Evolutionary conservation across 2,888 invertebrate species (phyloP), one percentile per base, ranked within the genome.

Genomic region (Xanthostigma xanthostigma): DNA sequence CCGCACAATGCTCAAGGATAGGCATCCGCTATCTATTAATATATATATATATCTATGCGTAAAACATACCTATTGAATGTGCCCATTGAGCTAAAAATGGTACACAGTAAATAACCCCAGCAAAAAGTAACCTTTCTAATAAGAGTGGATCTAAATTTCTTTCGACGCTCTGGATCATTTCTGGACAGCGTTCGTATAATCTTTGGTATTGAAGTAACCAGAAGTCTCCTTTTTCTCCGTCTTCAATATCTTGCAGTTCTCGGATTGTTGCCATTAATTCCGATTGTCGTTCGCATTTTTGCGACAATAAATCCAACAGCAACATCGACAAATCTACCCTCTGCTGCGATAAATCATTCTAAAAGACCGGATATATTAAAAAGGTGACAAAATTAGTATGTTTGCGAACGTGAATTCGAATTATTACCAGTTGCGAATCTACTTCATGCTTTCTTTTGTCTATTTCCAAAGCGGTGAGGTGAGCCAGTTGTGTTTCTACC

Each of bases 131-230:
- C 11, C 36, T 27, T 14, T 46, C 34, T 46, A 46, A 40, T 14
- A 46, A 46, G 33, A 35, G 35, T 34, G 46, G 41, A 8, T 46
- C 41, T 8, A 46, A 34, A 46, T 46, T 46, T 13, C 45, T 35
- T 17, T 46, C 41, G 6, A 41, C n/a, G n/a, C 35, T 40, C 9
- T 46, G 12, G 1, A 46, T 14, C 8, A 46, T 11, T 41, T 46
- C 34, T 13, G 46, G 46, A 37, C 82, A 76, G 34, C 77, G 76
- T 61, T 90, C 86, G 61, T 91, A 71, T 41, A 92, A 66, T 55
- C 79, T 76, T 64, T 92, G 91, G 64, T 89, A 92, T 64, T 90
- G 90, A 59, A 76, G 72, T 53, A 86, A 66, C 85, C 85, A 85
- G 63, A 82, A 85, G 59, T 79, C 78, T 56, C 73, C 67, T 2